These are phyloP conservation scores for Orthosia gothica DNA, from an alignment of 2,888 invertebrate genomes.

Conservation along the genomic window DNA sequence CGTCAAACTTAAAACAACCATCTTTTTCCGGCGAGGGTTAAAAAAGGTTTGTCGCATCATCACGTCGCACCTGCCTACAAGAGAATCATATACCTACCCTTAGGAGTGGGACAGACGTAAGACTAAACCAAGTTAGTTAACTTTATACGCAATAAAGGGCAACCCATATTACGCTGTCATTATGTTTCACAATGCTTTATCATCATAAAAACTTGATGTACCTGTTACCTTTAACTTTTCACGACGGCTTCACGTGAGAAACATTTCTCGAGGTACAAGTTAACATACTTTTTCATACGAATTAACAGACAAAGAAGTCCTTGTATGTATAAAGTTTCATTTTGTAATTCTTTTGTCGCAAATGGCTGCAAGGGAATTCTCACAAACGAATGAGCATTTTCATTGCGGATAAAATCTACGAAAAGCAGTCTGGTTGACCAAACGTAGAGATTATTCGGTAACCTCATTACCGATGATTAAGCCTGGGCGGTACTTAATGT, in stretches of 20 bases:
- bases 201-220: conserved; percentile 42
- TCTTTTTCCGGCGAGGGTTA: no score
- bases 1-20: no score
- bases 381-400: neutral
- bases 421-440: conserved; percentile 28
- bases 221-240: conserved; percentile 27
- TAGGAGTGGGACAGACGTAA: neutral
- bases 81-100: neutral
- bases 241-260: conserved; percentile 2
- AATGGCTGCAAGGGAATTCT: neutral
- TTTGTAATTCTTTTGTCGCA: conserved; percentile 11
- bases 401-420: conserved; percentile 1
- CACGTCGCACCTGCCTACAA: neutral
- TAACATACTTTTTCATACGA: conserved; percentile 8
- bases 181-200: conserved; percentile 38
- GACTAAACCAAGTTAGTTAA: conserved; percentile 20
- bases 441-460: conserved; percentile 28
- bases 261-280: conserved; percentile 20
- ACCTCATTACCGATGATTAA: conserved; percentile 30
- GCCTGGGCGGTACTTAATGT: conserved; percentile 1
- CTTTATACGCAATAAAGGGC: conserved; percentile 1
- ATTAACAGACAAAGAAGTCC: conserved; percentile 19
- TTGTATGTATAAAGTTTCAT: conserved; percentile 4
- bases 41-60: neutral
- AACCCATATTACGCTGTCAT: conserved; percentile 18